Evolutionary conservation across 2,113 vertebrate species (phyloP).

Genomic region (Phoenicopterus ruber): DNA sequence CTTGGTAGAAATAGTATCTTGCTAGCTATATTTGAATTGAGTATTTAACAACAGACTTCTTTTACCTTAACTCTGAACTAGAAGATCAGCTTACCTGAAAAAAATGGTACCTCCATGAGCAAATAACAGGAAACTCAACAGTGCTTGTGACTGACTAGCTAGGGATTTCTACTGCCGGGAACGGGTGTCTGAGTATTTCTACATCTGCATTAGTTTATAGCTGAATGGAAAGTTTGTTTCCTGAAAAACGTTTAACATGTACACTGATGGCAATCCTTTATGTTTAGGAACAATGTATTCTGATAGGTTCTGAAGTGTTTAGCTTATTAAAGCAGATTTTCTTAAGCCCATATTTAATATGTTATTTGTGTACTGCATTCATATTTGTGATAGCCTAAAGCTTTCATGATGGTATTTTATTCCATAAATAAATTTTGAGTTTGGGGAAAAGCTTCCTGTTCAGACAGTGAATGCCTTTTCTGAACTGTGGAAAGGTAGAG

Average conservation of each 20-base stretch:
- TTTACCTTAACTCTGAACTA: neutral
- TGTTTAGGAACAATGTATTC: neutral
- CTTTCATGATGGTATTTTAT: neutral
- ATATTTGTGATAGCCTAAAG: neutral
- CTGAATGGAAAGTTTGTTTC: neutral
- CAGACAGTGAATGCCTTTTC: neutral
- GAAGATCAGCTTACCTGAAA: neutral
- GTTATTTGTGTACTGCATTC: neutral
- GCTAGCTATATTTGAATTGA: neutral
- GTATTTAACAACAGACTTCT: neutral
- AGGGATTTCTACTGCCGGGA: neutral
- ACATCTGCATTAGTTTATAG: neutral
- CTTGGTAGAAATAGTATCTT: neutral
- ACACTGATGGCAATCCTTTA: neutral
- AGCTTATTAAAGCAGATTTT: neutral
- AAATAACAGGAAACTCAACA: neutral
- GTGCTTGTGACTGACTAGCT: neutral
- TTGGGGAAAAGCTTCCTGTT: neutral
- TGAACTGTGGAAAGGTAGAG: neutral
- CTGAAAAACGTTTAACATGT: neutral
- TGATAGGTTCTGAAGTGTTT: neutral
- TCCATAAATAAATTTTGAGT: neutral
- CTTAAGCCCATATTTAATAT: neutral
- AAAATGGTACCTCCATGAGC: neutral
- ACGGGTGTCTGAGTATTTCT: neutral